These are phyloP conservation scores for Bufo bufo DNA, from an alignment of 2,113 vertebrate species.

Conservation along the genomic window DNA sequence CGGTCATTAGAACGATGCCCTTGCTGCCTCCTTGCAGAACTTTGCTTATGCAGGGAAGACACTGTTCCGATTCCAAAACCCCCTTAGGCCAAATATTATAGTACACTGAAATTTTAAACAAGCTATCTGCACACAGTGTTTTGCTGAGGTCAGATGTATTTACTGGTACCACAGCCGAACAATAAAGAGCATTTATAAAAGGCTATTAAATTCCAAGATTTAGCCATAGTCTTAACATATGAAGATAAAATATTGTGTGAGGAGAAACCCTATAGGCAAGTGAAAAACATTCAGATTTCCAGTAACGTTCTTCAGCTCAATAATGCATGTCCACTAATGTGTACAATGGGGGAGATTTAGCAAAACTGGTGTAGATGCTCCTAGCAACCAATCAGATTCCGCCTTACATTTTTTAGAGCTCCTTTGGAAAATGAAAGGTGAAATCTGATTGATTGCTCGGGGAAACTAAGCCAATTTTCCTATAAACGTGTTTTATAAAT, in stretches of 20 bases:
- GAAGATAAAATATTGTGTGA: background rate
- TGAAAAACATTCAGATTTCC: background rate
- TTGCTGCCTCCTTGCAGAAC: slow-evolving; percentile 1
- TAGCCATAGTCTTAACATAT: background rate
- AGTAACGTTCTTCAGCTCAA: background rate
- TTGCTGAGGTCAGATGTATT: slow-evolving; percentile 28
- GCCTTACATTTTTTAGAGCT: too few relatives aligned
- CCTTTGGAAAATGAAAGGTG: too few relatives aligned
- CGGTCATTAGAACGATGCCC: background rate
- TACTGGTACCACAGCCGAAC: background rate
- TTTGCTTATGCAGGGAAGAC: slow-evolving; percentile 23
- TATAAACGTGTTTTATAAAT: too few relatives aligned
- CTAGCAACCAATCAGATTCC: too few relatives aligned
- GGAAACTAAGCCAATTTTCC: too few relatives aligned
- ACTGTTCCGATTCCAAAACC: background rate
- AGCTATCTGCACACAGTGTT: background rate
- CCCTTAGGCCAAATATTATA: slow-evolving; percentile 5
- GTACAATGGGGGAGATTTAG: background rate
- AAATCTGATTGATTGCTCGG: too few relatives aligned
- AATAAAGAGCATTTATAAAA: background rate
- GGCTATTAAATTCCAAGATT: background rate
- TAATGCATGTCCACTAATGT: background rate
- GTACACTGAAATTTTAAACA: slow-evolving; percentile 15
- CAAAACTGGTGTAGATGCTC: too few relatives aligned
- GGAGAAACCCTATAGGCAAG: background rate